Base-by-base conservation (phyloP, 2,888 invertebrate species). In the Altica lythri region DNA sequence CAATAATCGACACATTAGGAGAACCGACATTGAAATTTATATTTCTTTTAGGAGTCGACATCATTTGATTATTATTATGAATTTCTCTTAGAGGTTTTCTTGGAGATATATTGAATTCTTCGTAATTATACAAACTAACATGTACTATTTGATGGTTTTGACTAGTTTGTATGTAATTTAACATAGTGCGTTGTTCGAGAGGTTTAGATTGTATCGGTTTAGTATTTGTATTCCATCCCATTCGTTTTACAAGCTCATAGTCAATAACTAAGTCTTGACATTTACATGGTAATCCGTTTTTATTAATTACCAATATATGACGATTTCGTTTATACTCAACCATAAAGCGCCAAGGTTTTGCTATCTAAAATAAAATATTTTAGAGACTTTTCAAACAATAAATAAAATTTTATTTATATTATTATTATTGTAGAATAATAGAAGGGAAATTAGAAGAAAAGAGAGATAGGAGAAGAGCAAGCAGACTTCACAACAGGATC, bases 211-310 rank as follows among this genome's bases (percentile, higher is more conserved):
- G 10, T 43, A 35, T 12, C 8, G 27, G 14, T 48, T 44, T 32
- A 19, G 13, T 14, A 17, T 18, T 5, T 14, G 29, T 50, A 9
- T 34, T 34, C 2, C 32, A 18, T 27, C 40, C 51, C 1, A 53
- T 37, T 30, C 52, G 48, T 18, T 55, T 44, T 10, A 40, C 34
- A 10, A 59, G 25, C 9, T 29, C 42, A 32, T 59, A 42, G 32
- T 61, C 55, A 5, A 61, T 32, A 13, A 61, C 45, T 53, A 57
- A 45, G 37, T 59, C 61, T 29, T 61, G 61, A 32, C 53, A 25
- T 6, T 55, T 30, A 18, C 48, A 45, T 1, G 59, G 59, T 19
- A 61, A 17, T 22, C 53, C 54, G 25, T 47, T 52, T n/a, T 38
- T 45, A 30, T 61, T 61, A 13, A 57, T 34, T 13, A 16, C 10